Evolutionary conservation across 2,113 vertebrate species (phyloP).

Genomic region (Hymenochirus boettgeri): DNA sequence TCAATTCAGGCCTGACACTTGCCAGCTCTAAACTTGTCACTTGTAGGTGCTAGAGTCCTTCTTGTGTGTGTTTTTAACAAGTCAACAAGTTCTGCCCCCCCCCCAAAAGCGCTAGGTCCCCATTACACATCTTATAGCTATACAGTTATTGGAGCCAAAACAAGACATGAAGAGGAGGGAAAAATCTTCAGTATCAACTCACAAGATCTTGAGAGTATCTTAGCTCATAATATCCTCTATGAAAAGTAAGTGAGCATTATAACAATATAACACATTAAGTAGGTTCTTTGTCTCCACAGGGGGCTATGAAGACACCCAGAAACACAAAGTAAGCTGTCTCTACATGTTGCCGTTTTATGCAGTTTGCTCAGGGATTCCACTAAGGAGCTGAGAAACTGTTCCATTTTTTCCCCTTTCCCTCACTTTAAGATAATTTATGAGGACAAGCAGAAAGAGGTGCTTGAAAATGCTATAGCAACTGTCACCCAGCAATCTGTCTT

Average conservation of each 20-base stretch:
- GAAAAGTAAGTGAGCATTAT: conserved; percentile 35
- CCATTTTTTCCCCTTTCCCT: conserved; percentile 79
- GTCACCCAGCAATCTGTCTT: conserved; percentile 44
- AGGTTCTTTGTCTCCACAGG: conserved; percentile 39
- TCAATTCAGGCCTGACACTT: conserved; percentile 92
- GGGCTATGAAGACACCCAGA: conserved; percentile 35
- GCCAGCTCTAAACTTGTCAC: conserved; percentile 91
- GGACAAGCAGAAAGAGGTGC: conserved; percentile 90
- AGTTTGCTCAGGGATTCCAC: conserved; percentile 77
- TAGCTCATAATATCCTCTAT: conserved; percentile 71
- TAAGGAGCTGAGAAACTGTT: conserved; percentile 56
- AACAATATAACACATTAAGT: conserved; percentile 37
- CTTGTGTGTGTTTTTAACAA: conserved; percentile 92
- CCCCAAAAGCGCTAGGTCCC: conserved; percentile 77
- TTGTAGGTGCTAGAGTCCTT: conserved; percentile 86
- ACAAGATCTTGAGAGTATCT: conserved; percentile 83
- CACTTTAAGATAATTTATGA: conserved; percentile 98
- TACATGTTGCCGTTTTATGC: conserved; percentile 75
- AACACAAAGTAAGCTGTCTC: conserved; percentile 41
- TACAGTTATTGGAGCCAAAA: conserved; percentile 75
- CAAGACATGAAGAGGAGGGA: conserved; percentile 14
- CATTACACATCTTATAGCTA: conserved; percentile 82
- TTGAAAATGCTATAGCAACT: conserved; percentile 99
- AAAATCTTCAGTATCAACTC: conserved; percentile 77
- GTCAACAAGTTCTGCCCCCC: conserved; percentile 88